Evolutionary conservation across 2,888 invertebrate species (phyloP).

Genomic region (Eremobia ochroleuca): DNA sequence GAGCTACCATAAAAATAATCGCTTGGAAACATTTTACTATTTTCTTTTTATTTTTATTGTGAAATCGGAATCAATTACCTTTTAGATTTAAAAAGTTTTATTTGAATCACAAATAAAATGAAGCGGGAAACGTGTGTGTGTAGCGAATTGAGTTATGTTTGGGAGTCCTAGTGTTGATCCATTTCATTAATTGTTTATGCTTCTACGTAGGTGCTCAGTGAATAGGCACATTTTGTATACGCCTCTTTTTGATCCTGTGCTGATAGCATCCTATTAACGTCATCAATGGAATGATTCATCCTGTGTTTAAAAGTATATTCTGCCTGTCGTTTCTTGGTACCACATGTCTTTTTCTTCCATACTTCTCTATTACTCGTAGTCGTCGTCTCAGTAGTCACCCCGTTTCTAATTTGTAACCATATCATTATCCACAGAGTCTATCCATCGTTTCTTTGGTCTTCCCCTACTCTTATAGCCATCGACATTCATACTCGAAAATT

Average conservation of each 20-base stretch:
- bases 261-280: background rate
- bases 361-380: too few species aligned
- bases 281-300: background rate
- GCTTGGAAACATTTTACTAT: conserved; percentile 10
- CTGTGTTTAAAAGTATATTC: background rate
- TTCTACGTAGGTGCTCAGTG: background rate
- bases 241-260: background rate
- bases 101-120: background rate
- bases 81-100: background rate
- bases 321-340: fast-evolving
- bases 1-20: conserved; percentile 21
- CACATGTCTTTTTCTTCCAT: too few species aligned
- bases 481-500: too few species aligned
- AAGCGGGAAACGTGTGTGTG: background rate
- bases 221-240: background rate
- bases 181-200: too few species aligned
- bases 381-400: too few species aligned
- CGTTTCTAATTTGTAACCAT: too few species aligned
- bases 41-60: conserved; percentile 1
- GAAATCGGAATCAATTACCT: background rate
- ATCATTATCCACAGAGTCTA: too few species aligned
- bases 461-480: too few species aligned
- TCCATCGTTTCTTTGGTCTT: too few species aligned
- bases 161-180: background rate
- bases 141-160: too few species aligned